Base-by-base conservation (phyloP, 2,797 vertebrate genomes). In the Sebastes hopkinsi region DNA sequence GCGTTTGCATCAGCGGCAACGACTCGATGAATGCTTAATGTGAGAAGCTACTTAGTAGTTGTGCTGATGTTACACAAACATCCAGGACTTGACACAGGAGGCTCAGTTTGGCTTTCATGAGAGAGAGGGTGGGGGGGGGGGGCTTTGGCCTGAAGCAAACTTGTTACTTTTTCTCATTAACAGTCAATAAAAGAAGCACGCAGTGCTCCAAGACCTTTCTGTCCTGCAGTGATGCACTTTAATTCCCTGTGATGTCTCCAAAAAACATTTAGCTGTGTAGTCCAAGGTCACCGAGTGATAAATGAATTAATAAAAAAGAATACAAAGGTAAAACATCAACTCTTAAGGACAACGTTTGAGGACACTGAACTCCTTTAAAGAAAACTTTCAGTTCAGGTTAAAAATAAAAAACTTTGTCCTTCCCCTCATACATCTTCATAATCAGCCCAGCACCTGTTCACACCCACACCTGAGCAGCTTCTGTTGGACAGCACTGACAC, bases 1-100 rank as follows among this genome's bases (percentile, higher is more conserved):
- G 50, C 3, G 32, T 88, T 79, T 81, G 70, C 75, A 66, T 84
- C 78, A 74, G 60, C 76, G 73, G 36, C 79, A 83, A 36, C 11
- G 32, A 36, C 70, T 82, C 52, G 10, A 32, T 92, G 81, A 89
- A 90, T 85, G 71, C 70, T 81, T 88, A 81, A 90, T 89, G 87
- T 56, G 61, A 72, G 80, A 70, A 81, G 79, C 80, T 81, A 23
- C 78, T 54, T 54, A 23, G 55, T 27, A 20, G 81, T 72, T 84
- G 80, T 87, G 89, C 88, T 89, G 90, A 88, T 87, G 79, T 32
- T 90, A 82, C 86, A 87, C 79, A 85, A 87, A 87, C 82, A 73
- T 65, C 34, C 38, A 79, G 62, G 75, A 25, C 25, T 82, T 32
- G 42, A 72, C 75, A 75, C 77, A 50, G 58, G 82, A 81, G 81